A percentile compares a stretch with the other conserved stretches of the same genome.
These are phyloP conservation scores for Tetramorium simillimum DNA, from an alignment of 1,140 invertebrate species.

Conservation along the genomic window DNA sequence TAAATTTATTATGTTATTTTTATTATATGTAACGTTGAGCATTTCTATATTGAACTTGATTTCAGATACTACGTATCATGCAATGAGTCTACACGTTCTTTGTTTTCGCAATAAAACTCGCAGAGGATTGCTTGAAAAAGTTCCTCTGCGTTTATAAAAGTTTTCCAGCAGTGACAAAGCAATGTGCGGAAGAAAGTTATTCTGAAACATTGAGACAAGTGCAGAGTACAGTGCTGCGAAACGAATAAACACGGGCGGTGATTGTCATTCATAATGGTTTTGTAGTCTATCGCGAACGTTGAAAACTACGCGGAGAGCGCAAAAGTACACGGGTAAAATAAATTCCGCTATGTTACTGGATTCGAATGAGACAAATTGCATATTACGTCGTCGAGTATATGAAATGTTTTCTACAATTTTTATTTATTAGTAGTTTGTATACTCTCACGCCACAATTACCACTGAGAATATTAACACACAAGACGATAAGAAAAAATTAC, in stretches of 20 bases:
- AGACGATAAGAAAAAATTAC: no score
- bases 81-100: neutral
- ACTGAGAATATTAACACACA: no score
- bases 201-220: constrained; percentile 12
- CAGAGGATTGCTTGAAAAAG: neutral
- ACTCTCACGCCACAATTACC: no score
- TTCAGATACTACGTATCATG: neutral
- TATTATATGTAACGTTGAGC: no score
- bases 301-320: neutral
- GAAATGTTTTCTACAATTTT: no score
- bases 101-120: neutral
- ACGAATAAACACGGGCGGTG: neutral
- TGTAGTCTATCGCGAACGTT: neutral
- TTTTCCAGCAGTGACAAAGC: neutral
- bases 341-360: no score
- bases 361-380: no score
- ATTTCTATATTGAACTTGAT: no score
- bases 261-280: neutral
- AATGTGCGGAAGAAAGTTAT: neutral
- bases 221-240: neutral
- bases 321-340: no score
- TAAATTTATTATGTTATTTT: no score
- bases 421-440: no score
- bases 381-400: no score
- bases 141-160: neutral